Base-by-base conservation (phyloP, 2,113 vertebrate genomes). In the Tupaia tana region DNA sequence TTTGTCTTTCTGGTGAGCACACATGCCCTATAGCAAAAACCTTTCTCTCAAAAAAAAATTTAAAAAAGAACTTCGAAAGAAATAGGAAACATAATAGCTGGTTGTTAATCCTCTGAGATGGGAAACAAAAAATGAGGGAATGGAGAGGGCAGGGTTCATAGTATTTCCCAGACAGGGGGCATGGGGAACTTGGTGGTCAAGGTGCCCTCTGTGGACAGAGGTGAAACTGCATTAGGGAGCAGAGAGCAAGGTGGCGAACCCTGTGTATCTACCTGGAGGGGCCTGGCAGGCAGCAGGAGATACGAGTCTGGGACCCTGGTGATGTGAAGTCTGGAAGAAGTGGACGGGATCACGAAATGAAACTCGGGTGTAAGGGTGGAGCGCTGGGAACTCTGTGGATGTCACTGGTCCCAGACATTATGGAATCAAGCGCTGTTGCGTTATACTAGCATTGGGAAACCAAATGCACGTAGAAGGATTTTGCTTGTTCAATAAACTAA, bases 401-500 rank as follows among this genome's bases (percentile, higher is more conserved):
- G 88, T 77, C 69, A 9, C 27, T n/a, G n/a, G 70, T 27, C 70
- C 25, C 71, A 83, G 82, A 22, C 5, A 20, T 75, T 56, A 59
- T 34, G 2, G 13, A 84, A 66, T 77, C 61, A 83, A 83, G 31
- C 9, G 11, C 79, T 27, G 29, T 27, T 56, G 16, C 18, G 0
- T 34, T n/a, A 67, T 67, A 25, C 69, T 19, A 43, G 59, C 18
- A 7, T 11, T 91, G 20, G 56, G 71, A 90, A 74, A 73, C 78
- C 89, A 82, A 93, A 34, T 63, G 56, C 18, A 14, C n/a, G n/a
- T 29, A 25, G 74, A 91, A 86, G 92, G 84, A 80, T 77, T 95
- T 83, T 25, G 1, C 74, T 84, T 91, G 74, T 86, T 67, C 71
- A 89, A 81, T 86, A 79, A 95, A 70, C 73, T 92, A 90, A 91